Evolutionary conservation across 35 echinoderm and acorn worm species (phyloP).

Genomic region (Diadema setosum): DNA sequence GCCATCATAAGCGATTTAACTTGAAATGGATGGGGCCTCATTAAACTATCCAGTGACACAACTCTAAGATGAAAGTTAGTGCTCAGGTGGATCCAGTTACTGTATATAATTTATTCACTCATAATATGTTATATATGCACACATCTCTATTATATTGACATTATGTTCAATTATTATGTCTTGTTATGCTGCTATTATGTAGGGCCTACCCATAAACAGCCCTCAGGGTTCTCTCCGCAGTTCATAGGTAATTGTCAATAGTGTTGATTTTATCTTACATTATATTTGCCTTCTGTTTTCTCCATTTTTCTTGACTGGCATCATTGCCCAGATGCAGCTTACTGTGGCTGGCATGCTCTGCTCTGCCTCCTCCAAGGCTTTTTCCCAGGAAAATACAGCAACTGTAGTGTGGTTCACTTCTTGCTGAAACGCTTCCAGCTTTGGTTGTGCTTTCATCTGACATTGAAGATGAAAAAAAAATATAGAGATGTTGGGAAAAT

Average conservation of each 20-base stretch:
- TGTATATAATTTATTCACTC: background rate
- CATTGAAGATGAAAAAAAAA: too few relatives aligned
- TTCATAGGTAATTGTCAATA: background rate
- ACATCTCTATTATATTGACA: background rate
- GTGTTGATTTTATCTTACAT: background rate
- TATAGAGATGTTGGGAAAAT: too few relatives aligned
- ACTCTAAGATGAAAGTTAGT: too few relatives aligned
- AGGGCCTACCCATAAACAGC: background rate
- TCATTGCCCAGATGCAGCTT: background rate
- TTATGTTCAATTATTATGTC: background rate
- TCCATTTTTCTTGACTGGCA: background rate
- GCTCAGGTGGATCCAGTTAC: too few relatives aligned
- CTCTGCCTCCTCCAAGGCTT: background rate
- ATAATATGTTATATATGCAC: background rate
- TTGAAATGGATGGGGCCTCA: too few relatives aligned
- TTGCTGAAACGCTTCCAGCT: background rate
- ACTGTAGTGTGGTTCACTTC: background rate
- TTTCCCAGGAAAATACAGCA: background rate
- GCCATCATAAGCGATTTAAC: too few relatives aligned
- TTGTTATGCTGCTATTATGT: background rate
- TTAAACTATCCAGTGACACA: too few relatives aligned
- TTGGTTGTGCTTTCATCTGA: background rate
- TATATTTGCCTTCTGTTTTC: background rate
- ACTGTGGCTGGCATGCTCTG: background rate
- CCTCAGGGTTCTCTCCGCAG: background rate